phyloP scores from a whole-genome alignment of 2,113 vertebrate genomes.

The Camelus bactrianus region DNA sequence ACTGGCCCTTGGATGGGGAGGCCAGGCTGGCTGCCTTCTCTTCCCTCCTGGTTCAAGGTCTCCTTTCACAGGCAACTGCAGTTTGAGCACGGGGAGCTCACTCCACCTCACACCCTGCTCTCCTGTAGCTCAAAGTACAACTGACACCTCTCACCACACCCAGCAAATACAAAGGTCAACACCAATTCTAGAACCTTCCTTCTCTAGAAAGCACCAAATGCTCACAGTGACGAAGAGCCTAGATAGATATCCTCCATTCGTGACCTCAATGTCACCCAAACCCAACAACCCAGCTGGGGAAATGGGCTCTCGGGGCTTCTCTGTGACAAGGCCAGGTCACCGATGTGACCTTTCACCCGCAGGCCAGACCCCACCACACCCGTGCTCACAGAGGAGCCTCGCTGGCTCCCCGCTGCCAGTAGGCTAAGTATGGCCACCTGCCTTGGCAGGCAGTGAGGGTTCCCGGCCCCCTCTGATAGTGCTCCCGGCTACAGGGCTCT shows the following conservation, averaged over 20 bases:
- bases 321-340: background rate
- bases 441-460: too few species aligned
- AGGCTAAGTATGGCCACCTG: too few species aligned
- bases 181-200: background rate
- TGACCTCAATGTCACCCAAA: background rate
- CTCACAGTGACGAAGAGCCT: fast-evolving
- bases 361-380: too few species aligned
- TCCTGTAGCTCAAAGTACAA: background rate
- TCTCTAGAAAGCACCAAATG: background rate
- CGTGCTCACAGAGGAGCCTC: too few species aligned
- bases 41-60: background rate
- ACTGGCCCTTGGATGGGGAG: too few species aligned
- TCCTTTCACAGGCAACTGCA: background rate
- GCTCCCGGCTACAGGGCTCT: background rate
- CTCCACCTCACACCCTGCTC: background rate
- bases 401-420: too few species aligned
- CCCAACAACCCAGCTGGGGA: background rate
- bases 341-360: too few species aligned
- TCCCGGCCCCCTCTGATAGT: background rate
- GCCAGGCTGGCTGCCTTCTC: background rate
- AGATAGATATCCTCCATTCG: too few species aligned
- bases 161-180: background rate
- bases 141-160: background rate
- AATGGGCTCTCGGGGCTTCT: background rate
- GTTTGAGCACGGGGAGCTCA: background rate